Conservation (phyloP, 2,797 vertebrate genomes). For the Alcedo quadribrachys region DNA sequence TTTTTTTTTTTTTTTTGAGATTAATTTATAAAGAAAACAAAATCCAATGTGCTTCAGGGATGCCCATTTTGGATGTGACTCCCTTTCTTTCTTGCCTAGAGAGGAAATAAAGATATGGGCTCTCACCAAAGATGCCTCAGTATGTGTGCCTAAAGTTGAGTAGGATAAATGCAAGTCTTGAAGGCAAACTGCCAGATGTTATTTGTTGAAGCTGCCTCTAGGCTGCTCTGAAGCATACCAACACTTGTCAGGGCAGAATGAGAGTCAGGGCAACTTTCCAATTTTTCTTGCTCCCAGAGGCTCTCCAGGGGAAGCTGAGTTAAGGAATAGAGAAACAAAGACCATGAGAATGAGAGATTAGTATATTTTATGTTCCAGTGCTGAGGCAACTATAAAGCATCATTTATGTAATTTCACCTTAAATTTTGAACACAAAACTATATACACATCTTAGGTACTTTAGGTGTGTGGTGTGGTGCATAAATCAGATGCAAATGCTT, state of each 20-base stretch:
- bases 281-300: slow-evolving; percentile 46
- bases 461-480: background rate
- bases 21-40: slow-evolving; percentile 26
- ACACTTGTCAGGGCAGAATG: slow-evolving; percentile 44
- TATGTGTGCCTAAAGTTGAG: slow-evolving; percentile 21
- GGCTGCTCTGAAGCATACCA: slow-evolving; percentile 58
- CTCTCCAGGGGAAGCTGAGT: slow-evolving; percentile 35
- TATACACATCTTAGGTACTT: background rate
- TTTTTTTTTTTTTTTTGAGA: background rate
- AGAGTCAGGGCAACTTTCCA: slow-evolving; percentile 62
- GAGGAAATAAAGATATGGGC: slow-evolving; percentile 21
- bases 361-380: background rate
- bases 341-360: background rate
- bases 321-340: slow-evolving; percentile 36
- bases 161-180: slow-evolving; percentile 30
- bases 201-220: slow-evolving; percentile 58
- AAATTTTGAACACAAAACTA: background rate
- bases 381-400: background rate
- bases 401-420: background rate
- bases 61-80: background rate
- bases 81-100: background rate
- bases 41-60: background rate
- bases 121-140: slow-evolving; percentile 37
- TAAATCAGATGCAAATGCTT: background rate
- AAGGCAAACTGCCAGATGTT: slow-evolving; percentile 64